Base-by-base conservation (phyloP, 1,140 invertebrate genomes). In the Diabrotica undecimpunctata region DNA sequence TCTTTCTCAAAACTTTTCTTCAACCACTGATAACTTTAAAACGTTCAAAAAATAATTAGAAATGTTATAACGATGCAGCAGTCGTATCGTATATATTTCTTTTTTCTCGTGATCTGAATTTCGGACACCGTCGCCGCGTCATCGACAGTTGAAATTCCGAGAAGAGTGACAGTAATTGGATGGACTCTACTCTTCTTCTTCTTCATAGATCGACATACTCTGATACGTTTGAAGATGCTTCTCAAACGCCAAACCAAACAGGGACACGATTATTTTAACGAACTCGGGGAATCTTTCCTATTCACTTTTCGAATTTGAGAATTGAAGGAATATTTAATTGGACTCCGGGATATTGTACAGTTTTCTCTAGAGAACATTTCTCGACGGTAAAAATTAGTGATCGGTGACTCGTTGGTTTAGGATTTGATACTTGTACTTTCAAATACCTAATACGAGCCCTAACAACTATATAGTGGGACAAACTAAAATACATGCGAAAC, bases 211-310 rank as follows among this genome's bases (percentile, higher is more conserved):
- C 41, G 41, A 46, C 41, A 46, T 46, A n/a, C 8, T n/a, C 41
- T 46, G 41, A 46, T 46, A 46, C 41, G 41, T 46, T 46, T 46
- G 41, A 46, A 46, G 41, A 46, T 46, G 41, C 41, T 46, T 46
- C 41, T 46, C 41, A 46, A 46, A 46, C 41, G 41, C 41, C 41
- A 46, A 46, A 46, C 41, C 41, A 46, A 46, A 46, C 41, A 46
- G 41, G n/a, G 41, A 46, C 41, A 46, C 41, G 41, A 10, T 46
- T 46, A 46, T 46, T 46, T 46, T 46, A 46, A 46, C 41, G 41
- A 46, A 46, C 41, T 46, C 41, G 41, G n/a, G n/a, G 6, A n/a
- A 46, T 46, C 41, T 46, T n/a, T n/a, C 8, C 41, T 46, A 46
- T 46, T 46, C 41, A 46, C 8, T 46, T 10, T 46, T 46, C n/a